Evolutionary conservation across 2,113 vertebrate genomes (phyloP).

Genomic region (Tupaia tana): DNA sequence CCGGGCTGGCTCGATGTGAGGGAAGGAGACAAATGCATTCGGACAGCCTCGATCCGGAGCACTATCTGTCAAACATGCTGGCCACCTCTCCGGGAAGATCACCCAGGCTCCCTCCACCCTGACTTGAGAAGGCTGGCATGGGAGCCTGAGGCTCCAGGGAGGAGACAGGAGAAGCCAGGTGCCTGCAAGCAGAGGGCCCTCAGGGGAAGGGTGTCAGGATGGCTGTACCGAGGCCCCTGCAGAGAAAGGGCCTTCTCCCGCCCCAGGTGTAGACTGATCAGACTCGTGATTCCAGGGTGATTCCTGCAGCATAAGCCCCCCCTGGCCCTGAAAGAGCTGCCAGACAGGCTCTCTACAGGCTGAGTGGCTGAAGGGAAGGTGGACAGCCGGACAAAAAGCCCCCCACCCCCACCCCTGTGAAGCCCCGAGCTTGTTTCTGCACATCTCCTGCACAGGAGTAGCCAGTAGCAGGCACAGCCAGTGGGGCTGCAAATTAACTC

Average conservation of each 20-base stretch:
- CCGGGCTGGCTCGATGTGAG: conserved; percentile 72
- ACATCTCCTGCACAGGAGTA: not conserved
- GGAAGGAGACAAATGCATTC: conserved; percentile 84
- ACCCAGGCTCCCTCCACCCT: conserved; percentile 34
- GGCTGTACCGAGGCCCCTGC: not conserved
- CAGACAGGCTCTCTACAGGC: not conserved
- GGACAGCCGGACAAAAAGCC: not conserved
- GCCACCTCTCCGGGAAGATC: conserved; percentile 71
- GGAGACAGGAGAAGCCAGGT: not conserved
- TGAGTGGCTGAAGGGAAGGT: not conserved
- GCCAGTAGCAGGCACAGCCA: not conserved
- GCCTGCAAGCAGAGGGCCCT: not conserved
- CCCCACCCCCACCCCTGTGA: too few species aligned
- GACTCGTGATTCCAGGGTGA: not conserved
- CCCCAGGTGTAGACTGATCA: not conserved
- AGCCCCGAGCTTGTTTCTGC: not conserved
- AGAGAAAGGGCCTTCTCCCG: not conserved
- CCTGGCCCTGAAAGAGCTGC: not conserved
- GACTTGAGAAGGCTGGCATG: not conserved
- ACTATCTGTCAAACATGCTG: conserved; percentile 82
- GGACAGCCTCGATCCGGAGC: conserved; percentile 85
- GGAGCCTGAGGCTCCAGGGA: not conserved
- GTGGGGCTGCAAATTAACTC: not conserved
- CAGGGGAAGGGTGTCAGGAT: not conserved
- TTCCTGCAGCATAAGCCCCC: too few species aligned